A percentile compares a stretch with the other conserved stretches of the same genome.
Conservation (phyloP, 2,113 vertebrate species). For the Tamias sibiricus region DNA sequence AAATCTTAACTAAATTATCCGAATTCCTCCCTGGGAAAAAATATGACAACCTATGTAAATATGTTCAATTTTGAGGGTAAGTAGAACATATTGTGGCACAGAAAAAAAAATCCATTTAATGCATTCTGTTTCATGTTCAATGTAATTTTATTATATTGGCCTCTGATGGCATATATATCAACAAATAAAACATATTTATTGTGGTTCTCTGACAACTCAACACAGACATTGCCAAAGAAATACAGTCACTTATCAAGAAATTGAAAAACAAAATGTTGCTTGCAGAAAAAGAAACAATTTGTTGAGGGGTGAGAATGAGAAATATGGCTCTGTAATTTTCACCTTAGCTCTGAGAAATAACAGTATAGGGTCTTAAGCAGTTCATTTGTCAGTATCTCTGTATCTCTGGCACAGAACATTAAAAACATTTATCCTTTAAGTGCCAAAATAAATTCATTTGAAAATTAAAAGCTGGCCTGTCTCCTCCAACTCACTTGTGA, state of each 20-base stretch:
- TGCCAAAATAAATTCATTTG: background rate
- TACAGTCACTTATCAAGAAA: background rate
- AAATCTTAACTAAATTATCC: constrained; percentile 32
- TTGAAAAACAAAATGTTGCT: background rate
- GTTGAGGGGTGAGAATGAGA: background rate
- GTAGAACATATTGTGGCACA: background rate
- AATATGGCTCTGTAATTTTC: constrained; percentile 31
- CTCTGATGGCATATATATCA: constrained; percentile 41
- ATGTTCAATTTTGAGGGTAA: constrained; percentile 53
- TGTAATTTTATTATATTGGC: constrained; percentile 38
- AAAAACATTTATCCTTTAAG: background rate
- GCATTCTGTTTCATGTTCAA: constrained; percentile 34
- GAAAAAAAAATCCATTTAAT: constrained; percentile 30
- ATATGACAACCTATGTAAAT: background rate
- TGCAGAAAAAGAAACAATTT: constrained; percentile 24
- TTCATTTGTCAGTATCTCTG: background rate
- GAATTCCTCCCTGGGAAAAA: constrained; percentile 49
- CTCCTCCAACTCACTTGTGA: background rate
- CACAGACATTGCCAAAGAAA: constrained; percentile 16
- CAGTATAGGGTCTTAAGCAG: background rate
- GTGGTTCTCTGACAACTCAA: constrained; percentile 31
- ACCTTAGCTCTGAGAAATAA: background rate
- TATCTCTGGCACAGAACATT: background rate
- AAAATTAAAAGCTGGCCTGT: background rate
- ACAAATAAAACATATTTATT: constrained; percentile 3